Conservation (phyloP, 2,113 vertebrate genomes). For the mouse (Mus musculus) region DNA sequence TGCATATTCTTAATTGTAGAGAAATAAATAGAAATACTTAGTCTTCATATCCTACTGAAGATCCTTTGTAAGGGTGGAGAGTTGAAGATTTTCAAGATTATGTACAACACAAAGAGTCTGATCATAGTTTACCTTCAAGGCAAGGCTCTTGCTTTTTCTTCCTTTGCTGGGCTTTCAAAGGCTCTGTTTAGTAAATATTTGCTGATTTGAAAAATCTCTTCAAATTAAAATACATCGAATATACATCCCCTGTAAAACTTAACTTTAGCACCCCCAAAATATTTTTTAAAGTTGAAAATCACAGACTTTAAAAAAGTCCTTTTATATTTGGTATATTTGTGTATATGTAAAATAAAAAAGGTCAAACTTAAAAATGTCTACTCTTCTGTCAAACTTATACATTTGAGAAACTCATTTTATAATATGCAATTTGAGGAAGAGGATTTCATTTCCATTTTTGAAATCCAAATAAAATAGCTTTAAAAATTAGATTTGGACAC, state of each 20-base stretch:
- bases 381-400: constrained; percentile 27
- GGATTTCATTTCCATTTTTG: constrained; percentile 51
- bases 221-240: constrained; percentile 62
- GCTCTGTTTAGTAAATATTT: constrained; percentile 43
- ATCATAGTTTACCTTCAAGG: constrained; percentile 67
- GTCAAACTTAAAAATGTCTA: constrained; percentile 52
- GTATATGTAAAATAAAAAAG: constrained; percentile 11
- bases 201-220: constrained; percentile 66
- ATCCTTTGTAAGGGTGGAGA: constrained; percentile 38
- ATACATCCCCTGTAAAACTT: constrained; percentile 13
- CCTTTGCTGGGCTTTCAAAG: constrained; percentile 60
- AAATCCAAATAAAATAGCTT: constrained; percentile 47
- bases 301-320: constrained; percentile 17
- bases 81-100: constrained; percentile 65
- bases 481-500: constrained; percentile 54
- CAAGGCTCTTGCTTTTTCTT: constrained; percentile 65
- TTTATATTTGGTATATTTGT: constrained; percentile 47
- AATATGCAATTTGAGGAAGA: background rate
- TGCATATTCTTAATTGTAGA: constrained; percentile 1
- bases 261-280: constrained; percentile 11
- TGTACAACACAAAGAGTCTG: constrained; percentile 70
- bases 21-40: constrained; percentile 44
- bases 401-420: constrained; percentile 45
- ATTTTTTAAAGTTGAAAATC: constrained; percentile 64
- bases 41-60: background rate